phyloP scores from a whole-genome alignment of 2,113 vertebrate species.

The Gobiocypris rarus region DNA sequence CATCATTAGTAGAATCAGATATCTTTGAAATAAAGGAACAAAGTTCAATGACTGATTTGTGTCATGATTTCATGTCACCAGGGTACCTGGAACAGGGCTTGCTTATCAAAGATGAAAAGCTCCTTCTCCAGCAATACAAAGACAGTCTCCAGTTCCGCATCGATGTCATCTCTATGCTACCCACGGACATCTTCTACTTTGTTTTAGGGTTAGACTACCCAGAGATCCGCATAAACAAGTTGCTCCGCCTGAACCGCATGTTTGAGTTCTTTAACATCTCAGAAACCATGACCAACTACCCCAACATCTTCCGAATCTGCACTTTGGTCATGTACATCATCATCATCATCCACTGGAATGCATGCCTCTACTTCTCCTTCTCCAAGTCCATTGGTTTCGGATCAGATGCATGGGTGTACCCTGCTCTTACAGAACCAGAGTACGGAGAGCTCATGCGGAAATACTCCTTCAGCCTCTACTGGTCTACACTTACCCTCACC shows the following conservation, averaged over 20 bases:
- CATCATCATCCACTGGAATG: constrained; percentile 99
- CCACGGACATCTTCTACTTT: constrained; percentile 90
- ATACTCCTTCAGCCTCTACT: constrained; percentile 95
- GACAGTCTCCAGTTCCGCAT: constrained; percentile 85
- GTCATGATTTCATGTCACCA: constrained; percentile 14
- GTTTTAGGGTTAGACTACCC: constrained; percentile 89
- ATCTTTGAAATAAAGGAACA: not conserved
- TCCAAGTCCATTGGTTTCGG: constrained; percentile 91
- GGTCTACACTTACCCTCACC: constrained; percentile 95
- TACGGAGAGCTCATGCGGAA: constrained; percentile 88
- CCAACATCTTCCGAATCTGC: constrained; percentile 94
- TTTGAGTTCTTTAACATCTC: constrained; percentile 95
- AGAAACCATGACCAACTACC: constrained; percentile 95
- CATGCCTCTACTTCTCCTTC: constrained; percentile 94
- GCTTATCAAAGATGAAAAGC: constrained; percentile 84
- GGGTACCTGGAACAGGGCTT: constrained; percentile 88
- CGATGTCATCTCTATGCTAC: constrained; percentile 87
- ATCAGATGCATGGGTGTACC: constrained; percentile 79
- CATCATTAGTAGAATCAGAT: not conserved
- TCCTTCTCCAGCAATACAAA: constrained; percentile 83
- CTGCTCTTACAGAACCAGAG: constrained; percentile 73
- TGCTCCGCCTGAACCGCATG: constrained; percentile 89
- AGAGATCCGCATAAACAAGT: constrained; percentile 92
- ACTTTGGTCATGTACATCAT: constrained; percentile 98
- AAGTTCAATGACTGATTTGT: not conserved